Conservation (phyloP, 2,797 vertebrate genomes). For the Poeciliopsis presidionis region DNA sequence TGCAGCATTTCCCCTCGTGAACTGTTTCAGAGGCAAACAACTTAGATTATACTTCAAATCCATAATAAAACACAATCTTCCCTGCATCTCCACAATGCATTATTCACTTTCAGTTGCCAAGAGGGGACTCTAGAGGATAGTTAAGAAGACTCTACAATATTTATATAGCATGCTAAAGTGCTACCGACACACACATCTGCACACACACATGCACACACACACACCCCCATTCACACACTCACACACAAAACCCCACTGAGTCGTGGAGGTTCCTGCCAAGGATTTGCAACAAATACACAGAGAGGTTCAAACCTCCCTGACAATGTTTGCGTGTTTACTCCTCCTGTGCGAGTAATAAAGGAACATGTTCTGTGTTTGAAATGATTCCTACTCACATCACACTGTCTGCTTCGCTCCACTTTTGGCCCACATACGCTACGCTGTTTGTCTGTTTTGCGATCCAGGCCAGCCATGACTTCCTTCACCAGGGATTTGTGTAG, state of each 20-base stretch:
- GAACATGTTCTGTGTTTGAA: slow-evolving; percentile 27
- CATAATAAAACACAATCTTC: slow-evolving; percentile 78
- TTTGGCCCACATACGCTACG: slow-evolving; percentile 62
- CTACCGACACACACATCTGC: slow-evolving; percentile 34
- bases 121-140: slow-evolving; percentile 78
- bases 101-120: slow-evolving; percentile 81
- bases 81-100: slow-evolving; percentile 77
- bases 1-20: slow-evolving; percentile 59
- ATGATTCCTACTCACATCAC: slow-evolving; percentile 41
- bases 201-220: slow-evolving; percentile 3
- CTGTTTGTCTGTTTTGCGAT: slow-evolving; percentile 66
- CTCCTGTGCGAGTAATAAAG: slow-evolving; percentile 9
- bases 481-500: slow-evolving; percentile 65
- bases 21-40: slow-evolving; percentile 69
- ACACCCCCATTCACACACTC: slow-evolving; percentile 15
- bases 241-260: slow-evolving; percentile 51
- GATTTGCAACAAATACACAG: slow-evolving; percentile 24
- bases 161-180: slow-evolving; percentile 75
- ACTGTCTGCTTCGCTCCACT: slow-evolving; percentile 33
- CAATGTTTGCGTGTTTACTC: neutral
- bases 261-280: slow-evolving; percentile 28
- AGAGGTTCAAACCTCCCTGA: slow-evolving; percentile 14
- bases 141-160: slow-evolving; percentile 81
- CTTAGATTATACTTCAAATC: slow-evolving; percentile 71
- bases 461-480: slow-evolving; percentile 60